phyloP scores from a whole-genome alignment of 2,888 invertebrate genomes.

The Amiota minor region DNA sequence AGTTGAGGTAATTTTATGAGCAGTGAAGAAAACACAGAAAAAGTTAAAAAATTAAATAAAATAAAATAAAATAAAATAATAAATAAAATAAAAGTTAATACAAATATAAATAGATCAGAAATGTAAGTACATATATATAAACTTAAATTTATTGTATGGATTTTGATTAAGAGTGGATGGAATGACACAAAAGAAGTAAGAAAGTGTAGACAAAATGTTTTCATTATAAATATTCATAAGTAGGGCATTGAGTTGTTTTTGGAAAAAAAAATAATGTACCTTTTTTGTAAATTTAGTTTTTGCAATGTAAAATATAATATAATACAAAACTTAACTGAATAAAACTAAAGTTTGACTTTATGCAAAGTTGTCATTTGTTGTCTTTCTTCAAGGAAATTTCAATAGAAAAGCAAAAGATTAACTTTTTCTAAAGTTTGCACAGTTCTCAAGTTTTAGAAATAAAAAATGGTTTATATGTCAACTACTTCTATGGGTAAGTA shows the following conservation, averaged over 20 bases:
- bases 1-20: no score
- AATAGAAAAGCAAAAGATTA: not conserved
- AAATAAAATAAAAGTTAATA: no score
- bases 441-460: no score
- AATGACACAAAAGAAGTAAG: not conserved
- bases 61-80: not conserved
- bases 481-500: no score
- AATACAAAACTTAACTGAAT: conserved; percentile 20
- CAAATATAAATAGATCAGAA: no score
- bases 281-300: conserved; percentile 32
- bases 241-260: conserved; percentile 10
- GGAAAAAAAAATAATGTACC: conserved; percentile 20
- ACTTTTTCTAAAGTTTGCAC: no score
- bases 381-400: not conserved
- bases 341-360: conserved; percentile 21
- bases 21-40: not conserved
- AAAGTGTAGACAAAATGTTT: not conserved
- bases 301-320: conserved; percentile 13
- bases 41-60: not conserved
- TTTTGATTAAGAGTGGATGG: no score
- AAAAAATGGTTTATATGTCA: no score
- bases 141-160: no score
- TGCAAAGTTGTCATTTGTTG: not conserved
- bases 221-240: conserved; percentile 1
- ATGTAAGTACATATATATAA: no score